Evolutionary conservation across 2,797 vertebrate species (phyloP), one percentile per base, ranked within the genome.

Genomic region (Lacerta agilis): DNA sequence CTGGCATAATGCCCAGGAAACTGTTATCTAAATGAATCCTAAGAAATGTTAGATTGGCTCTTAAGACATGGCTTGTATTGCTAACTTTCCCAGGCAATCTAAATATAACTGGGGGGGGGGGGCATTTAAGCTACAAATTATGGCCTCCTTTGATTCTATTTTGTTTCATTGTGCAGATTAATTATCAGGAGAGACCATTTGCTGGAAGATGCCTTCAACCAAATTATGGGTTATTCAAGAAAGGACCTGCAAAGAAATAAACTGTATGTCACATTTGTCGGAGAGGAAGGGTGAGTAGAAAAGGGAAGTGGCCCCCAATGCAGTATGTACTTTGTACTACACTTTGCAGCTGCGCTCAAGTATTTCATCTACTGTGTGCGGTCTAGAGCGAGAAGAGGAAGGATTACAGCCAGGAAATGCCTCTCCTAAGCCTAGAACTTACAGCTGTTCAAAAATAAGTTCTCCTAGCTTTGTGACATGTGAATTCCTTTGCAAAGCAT

Each of bases 181-280:
- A 98, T 99, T 94, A 99, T 99, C 95, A 97, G 99, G 93, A 97
- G 99, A 97, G 98, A 99, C 93, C 98, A 99, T 95, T 97, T 99
- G 92, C 96, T 99, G 88, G 99, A 99, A 96, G 99, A 99, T 87
- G 98, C 98, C 94, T 99, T 99, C 86, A 99, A 99, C 95, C 99
- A 99, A 97, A 99, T 99, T 92, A 99, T 99, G 99, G 98, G 98
- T 90, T 99, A 99, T 94, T 99, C 99, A 83, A 98, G 98, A 81
- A 99, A 99, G 96, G 99, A 99, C 93, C 97, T 99, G 82, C 99
- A 99, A 96, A 98, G 98, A 93, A 99, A 98, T 94, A 99, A 99
- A 93, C 98, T 99, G 29, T 99, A 99, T 43, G 98, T 99, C 94
- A 99, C 98, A 1, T 99, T 99, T 58, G 98, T 99, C 6, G 98